A percentile compares a stretch with the other conserved stretches of the same genome.
These are phyloP conservation scores for Chrysemys picta DNA, from an alignment of 2,113 vertebrate genomes.

Conservation along the genomic window DNA sequence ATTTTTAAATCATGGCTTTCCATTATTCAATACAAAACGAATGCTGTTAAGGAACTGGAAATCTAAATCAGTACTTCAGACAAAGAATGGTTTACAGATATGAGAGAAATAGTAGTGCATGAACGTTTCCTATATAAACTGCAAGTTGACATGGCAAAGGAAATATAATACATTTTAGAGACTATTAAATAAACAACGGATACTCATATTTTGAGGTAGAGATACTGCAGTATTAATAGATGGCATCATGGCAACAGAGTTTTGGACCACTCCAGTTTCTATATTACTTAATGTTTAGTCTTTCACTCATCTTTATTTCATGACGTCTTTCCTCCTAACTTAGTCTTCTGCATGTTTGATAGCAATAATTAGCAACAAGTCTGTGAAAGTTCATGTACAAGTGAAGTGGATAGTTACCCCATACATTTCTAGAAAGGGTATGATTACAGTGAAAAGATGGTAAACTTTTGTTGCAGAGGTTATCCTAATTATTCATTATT, in stretches of 20 bases:
- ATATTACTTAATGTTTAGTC: background rate
- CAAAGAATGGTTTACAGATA: background rate
- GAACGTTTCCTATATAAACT: background rate
- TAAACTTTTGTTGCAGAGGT: background rate
- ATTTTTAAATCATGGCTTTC: background rate
- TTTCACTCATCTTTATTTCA: constrained; percentile 1
- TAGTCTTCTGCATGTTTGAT: background rate
- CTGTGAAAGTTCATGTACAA: background rate
- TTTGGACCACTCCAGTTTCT: background rate
- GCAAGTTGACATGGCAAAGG: background rate
- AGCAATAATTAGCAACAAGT: background rate
- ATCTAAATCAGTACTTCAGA: background rate
- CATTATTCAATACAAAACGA: background rate
- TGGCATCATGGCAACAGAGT: background rate
- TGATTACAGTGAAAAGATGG: background rate
- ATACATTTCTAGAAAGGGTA: background rate
- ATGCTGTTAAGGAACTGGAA: background rate
- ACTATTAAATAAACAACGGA: background rate
- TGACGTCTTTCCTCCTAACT: background rate
- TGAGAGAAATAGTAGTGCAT: background rate
- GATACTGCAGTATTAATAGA: background rate
- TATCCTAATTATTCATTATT: background rate
- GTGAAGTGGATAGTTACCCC: background rate
- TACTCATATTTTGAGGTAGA: background rate
- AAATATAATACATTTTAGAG: background rate